Evolutionary conservation across 2,888 invertebrate genomes (phyloP).

Genomic region (Cephus pygmeus): DNA sequence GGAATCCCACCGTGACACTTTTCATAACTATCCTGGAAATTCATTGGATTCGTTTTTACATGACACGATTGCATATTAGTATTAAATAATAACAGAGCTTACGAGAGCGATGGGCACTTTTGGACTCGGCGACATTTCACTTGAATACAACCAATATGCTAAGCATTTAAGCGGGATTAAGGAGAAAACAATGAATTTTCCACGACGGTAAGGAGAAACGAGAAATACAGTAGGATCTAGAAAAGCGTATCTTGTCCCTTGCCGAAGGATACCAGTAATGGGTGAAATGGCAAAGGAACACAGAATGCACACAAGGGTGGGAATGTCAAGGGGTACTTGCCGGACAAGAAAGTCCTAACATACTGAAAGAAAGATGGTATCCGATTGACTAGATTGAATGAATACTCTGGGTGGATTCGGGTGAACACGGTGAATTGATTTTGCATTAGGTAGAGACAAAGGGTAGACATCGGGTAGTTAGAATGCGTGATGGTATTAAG

Average conservation of each 20-base stretch:
- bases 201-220: background rate
- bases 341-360: background rate
- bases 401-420: background rate
- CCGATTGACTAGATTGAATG: background rate
- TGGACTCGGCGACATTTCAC: background rate
- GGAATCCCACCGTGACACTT: background rate
- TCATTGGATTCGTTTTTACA: background rate
- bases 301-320: background rate
- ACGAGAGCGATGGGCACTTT: background rate
- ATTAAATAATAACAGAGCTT: background rate
- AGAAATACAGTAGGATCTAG: background rate
- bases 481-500: background rate
- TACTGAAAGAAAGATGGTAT: background rate
- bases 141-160: background rate
- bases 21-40: background rate
- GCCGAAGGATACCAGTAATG: background rate
- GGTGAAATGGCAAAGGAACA: background rate
- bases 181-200: background rate
- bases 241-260: background rate
- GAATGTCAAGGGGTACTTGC: background rate
- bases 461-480: background rate
- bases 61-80: background rate
- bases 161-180: background rate
- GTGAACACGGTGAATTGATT: background rate
- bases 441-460: background rate